Evolutionary conservation across 2,888 invertebrate species (phyloP).

Genomic region (Pseudococcus viburni): DNA sequence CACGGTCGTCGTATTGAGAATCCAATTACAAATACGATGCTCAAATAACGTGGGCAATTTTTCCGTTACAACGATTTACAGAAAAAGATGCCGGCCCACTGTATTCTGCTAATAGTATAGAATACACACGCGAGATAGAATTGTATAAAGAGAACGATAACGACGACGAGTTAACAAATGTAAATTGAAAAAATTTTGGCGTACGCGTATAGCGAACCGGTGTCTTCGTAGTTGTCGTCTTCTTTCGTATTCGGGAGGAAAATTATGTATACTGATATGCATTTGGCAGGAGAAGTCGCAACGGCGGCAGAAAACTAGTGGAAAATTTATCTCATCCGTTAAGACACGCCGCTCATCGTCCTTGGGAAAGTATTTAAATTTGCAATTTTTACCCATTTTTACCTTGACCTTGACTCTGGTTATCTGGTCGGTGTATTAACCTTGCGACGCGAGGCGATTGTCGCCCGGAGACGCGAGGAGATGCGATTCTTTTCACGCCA

Average conservation of each 20-base stretch:
- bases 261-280: too few relatives aligned
- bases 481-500: background rate
- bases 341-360: conserved; percentile 2
- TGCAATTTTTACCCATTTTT: conserved; percentile 45
- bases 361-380: conserved; percentile 49
- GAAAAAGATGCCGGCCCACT: background rate
- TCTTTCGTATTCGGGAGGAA: too few relatives aligned
- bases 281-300: background rate
- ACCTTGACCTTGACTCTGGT: conserved; percentile 51
- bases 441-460: background rate
- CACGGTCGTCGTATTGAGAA: background rate
- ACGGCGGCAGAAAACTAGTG: background rate
- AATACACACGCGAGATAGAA: background rate
- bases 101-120: background rate
- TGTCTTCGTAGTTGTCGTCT: too few relatives aligned
- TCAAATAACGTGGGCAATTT: background rate
- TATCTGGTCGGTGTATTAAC: conserved; percentile 41
- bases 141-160: too few relatives aligned
- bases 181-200: too few relatives aligned
- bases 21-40: background rate
- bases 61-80: background rate
- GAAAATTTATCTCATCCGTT: conserved; percentile 35
- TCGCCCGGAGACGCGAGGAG: background rate
- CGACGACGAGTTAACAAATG: too few relatives aligned
- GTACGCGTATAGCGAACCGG: too few relatives aligned